Conservation (phyloP, 1,140 invertebrate genomes). For the Dinoponera quadriceps region DNA sequence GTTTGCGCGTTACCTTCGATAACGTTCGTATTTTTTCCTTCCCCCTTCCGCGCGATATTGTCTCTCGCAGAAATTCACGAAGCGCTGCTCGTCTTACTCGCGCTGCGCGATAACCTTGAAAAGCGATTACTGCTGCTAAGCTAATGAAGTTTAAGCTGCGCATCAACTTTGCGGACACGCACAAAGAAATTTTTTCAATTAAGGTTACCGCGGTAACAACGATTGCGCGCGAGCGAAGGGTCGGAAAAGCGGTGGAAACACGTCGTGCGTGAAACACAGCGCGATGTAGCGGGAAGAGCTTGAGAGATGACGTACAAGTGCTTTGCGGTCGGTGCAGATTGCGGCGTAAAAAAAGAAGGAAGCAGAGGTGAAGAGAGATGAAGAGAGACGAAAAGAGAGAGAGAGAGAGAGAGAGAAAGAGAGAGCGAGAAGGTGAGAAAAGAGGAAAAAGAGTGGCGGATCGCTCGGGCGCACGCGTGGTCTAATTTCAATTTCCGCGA, state of each 20-base stretch:
- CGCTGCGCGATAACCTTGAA: constrained; percentile 3
- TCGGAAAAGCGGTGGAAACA: constrained; percentile 32
- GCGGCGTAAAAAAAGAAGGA: neutral
- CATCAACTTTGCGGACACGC: constrained; percentile 24
- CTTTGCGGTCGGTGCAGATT: constrained; percentile 35
- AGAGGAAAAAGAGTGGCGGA: constrained; percentile 27
- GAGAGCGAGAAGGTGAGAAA: neutral
- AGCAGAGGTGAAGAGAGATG: neutral
- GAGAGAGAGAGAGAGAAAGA: neutral
- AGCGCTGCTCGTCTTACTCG: neutral
- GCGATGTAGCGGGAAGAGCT: constrained; percentile 1
- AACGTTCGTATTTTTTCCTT: neutral
- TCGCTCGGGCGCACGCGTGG: constrained; percentile 39
- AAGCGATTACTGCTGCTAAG: constrained; percentile 34
- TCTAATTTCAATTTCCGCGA: constrained; percentile 79
- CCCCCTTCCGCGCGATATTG: too few species aligned
- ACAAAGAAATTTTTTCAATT: constrained; percentile 50
- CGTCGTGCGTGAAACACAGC: constrained; percentile 32
- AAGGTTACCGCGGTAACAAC: constrained; percentile 48
- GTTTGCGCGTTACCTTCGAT: neutral
- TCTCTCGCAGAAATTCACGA: too few species aligned
- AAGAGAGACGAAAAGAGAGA: neutral
- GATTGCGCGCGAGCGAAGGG: constrained; percentile 11
- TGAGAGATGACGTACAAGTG: constrained; percentile 52
- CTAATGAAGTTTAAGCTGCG: constrained; percentile 16